These are phyloP conservation scores for Hyperopisus bebe DNA, from an alignment of 2,113 vertebrate species.

Conservation along the genomic window DNA sequence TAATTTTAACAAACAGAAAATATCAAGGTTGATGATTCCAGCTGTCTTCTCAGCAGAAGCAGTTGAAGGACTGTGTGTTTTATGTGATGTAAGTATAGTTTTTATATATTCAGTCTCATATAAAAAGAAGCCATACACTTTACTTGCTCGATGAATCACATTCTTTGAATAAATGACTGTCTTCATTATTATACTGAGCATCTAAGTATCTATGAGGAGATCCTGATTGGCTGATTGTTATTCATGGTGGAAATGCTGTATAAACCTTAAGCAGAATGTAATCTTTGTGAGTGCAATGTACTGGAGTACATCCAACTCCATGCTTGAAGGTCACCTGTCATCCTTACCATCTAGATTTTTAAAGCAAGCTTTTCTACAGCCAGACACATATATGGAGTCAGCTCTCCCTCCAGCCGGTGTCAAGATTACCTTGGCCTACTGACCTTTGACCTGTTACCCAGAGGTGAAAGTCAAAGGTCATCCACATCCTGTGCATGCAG, in stretches of 20 bases:
- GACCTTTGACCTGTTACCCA: neutral
- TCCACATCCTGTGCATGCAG: neutral
- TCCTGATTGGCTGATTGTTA: neutral
- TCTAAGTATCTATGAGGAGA: neutral
- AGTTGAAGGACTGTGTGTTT: neutral
- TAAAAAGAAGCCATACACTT: neutral
- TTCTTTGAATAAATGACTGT: neutral
- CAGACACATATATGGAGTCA: neutral
- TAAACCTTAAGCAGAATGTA: neutral
- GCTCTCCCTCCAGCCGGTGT: neutral
- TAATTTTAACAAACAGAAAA: neutral
- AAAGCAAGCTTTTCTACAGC: neutral
- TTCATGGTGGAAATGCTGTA: neutral
- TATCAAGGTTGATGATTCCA: neutral
- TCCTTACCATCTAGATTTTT: neutral
- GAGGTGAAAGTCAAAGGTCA: neutral
- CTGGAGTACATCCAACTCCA: neutral
- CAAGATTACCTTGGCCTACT: neutral
- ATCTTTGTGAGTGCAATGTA: neutral
- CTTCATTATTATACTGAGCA: constrained; percentile 6
- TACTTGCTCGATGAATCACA: neutral
- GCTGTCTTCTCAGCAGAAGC: neutral
- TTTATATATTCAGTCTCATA: neutral
- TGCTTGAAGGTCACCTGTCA: neutral
- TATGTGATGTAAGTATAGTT: neutral